Base-by-base conservation (phyloP, 1,140 invertebrate genomes). In the Drosophila nebulosa region DNA sequence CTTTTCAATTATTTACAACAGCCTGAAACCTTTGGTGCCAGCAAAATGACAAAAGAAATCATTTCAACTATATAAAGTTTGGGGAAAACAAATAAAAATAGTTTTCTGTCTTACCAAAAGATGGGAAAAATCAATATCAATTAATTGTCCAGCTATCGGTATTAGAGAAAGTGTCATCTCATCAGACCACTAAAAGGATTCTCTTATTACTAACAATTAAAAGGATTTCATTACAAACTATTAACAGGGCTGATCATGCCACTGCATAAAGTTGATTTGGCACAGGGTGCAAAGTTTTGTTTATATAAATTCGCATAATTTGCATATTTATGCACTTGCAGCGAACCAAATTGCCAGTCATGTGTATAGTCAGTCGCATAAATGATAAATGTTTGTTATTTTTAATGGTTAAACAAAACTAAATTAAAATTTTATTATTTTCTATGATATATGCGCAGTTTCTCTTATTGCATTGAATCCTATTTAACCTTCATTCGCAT, bases 241-340 rank as follows among this genome's bases (percentile, higher is more conserved):
- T 76, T 56, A 71, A 78, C 78, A 86, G 18, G 64, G 60, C 39
- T 56, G 66, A 63, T 52, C 53, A 65, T 22, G 52, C 57, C 52
- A 12, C 30, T 46, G 53, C 35, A 69, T 59, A 67, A 68, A 61
- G 36, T 36, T n/a, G 12, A 35, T 36, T 22, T 61, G 27, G 30
- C 55, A 16, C 26, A 21, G 53, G 12, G 36, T 27, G 22, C 21
- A 52, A 22, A 55, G 27, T 55, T 36, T 74, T 74, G 63, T 56
- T 74, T 74, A 32, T 57, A 74, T 71, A 74, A 74, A 74, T 74
- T 58, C 36, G 36, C 51, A 74, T 74, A 74, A 74, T 74, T 74
- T 74, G 71, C 71, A 74, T 74, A 67, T 74, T 74, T 67, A 74
- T 74, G 51, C 70, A 74, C 70, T 74, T 36, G 30, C 55, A 52